A percentile compares a stretch with the other conserved stretches of the same genome.
phyloP scores from a whole-genome alignment of 2,113 vertebrate genomes.

The Oncorhynchus mykiss region DNA sequence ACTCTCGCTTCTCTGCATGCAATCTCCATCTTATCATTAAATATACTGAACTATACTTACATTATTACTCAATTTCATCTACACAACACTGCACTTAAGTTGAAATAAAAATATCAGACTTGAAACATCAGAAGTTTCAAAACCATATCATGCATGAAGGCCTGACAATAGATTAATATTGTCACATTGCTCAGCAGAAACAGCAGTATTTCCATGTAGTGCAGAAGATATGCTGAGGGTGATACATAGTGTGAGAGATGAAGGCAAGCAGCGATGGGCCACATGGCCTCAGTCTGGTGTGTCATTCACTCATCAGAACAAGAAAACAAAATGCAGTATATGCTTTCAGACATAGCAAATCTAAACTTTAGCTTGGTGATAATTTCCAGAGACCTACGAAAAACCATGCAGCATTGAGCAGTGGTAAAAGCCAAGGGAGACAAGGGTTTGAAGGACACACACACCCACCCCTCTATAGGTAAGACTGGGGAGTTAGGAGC shows the following conservation, averaged over 20 bases:
- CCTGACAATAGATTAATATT: not conserved
- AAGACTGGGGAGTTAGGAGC: not conserved
- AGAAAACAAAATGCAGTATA: not conserved
- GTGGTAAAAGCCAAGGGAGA: not conserved
- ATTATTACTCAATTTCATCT: not conserved
- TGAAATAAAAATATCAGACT: no score
- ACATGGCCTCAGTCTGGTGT: not conserved
- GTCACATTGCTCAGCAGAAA: not conserved
- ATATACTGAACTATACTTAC: not conserved
- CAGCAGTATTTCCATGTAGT: not conserved
- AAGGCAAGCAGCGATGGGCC: not conserved
- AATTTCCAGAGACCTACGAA: not conserved
- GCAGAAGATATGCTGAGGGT: not conserved
- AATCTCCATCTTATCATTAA: not conserved
- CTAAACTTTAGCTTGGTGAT: no score
- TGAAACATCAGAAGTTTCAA: not conserved
- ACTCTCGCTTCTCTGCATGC: no score
- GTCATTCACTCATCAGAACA: not conserved
- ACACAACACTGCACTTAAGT: no score
- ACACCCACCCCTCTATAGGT: conserved; percentile 17
- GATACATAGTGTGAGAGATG: not conserved
- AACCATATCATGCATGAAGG: not conserved
- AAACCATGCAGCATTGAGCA: conserved; percentile 35
- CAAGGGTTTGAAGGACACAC: not conserved
- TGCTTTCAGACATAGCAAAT: not conserved